Evolutionary conservation across 2,797 vertebrate species (phyloP).

Genomic region (Falco peregrinus): DNA sequence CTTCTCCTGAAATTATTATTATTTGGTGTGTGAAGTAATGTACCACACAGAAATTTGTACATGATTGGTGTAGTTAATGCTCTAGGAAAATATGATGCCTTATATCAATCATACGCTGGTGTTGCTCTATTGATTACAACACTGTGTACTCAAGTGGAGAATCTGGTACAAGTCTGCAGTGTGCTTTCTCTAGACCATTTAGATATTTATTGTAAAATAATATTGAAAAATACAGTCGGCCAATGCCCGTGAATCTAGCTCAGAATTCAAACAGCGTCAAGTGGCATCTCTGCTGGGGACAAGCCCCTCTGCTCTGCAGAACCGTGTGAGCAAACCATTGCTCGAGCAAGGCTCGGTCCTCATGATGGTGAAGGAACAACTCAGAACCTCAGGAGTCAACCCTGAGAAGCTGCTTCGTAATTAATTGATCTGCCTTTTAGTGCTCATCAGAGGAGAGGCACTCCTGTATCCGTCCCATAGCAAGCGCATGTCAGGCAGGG

Average conservation of each 20-base stretch:
- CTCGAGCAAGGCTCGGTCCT: background rate
- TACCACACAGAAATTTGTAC: background rate
- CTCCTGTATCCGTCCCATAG: background rate
- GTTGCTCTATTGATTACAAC: background rate
- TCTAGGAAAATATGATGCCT: background rate
- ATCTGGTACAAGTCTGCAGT: background rate
- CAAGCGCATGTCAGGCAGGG: fast-evolving
- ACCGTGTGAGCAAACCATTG: fast-evolving
- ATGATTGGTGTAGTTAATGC: background rate
- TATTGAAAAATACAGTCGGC: background rate
- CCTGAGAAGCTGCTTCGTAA: background rate
- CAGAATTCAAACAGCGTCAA: background rate
- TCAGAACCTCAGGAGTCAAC: background rate
- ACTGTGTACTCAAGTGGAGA: background rate
- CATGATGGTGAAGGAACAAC: fast-evolving
- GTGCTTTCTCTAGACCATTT: background rate
- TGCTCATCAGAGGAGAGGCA: fast-evolving
- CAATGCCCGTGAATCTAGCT: background rate
- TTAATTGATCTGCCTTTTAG: background rate
- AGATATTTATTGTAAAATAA: background rate
- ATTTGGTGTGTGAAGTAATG: background rate
- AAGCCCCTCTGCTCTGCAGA: background rate
- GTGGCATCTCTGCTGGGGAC: no score
- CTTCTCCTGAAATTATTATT: background rate
- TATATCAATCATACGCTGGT: background rate